These are phyloP conservation scores for Acridotheres tristis DNA, from an alignment of 2,797 vertebrate species.

Conservation along the genomic window DNA sequence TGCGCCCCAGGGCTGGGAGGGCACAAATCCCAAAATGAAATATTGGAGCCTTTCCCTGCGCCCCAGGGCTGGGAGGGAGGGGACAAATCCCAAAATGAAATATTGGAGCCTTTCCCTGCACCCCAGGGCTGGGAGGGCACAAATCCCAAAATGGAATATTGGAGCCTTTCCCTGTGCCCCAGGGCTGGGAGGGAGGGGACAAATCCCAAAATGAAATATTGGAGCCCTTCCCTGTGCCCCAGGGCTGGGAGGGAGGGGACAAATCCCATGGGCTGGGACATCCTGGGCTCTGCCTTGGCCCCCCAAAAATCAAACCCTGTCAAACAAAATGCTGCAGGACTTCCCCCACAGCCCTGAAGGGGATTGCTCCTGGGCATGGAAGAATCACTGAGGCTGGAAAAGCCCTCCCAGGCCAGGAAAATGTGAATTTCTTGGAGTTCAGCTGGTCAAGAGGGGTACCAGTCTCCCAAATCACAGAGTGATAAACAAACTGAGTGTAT, in stretches of 20 bases:
- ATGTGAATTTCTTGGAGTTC: neutral
- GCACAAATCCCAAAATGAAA: no score
- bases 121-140: no score
- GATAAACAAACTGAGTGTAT: neutral
- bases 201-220: neutral
- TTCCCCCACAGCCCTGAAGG: fast-evolving
- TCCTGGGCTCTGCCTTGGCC: fast-evolving
- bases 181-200: no score
- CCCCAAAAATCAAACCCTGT: neutral
- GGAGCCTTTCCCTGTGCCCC: neutral
- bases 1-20: no score
- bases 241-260: neutral
- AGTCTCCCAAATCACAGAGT: neutral
- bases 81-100: no score
- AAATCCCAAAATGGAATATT: neutral
- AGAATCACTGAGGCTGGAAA: neutral
- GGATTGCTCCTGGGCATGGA: no score
- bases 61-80: no score
- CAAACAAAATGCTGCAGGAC: fast-evolving
- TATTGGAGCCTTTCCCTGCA: no score
- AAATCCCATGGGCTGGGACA: neutral
- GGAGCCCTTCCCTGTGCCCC: neutral
- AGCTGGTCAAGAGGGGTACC: neutral
- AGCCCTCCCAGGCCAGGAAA: neutral
- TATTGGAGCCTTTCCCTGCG: no score